Percentiles rank a stretch among this genome's conserved stretches.
Conservation (phyloP, 2,888 invertebrate genomes). For the Drosophila paracracens region DNA sequence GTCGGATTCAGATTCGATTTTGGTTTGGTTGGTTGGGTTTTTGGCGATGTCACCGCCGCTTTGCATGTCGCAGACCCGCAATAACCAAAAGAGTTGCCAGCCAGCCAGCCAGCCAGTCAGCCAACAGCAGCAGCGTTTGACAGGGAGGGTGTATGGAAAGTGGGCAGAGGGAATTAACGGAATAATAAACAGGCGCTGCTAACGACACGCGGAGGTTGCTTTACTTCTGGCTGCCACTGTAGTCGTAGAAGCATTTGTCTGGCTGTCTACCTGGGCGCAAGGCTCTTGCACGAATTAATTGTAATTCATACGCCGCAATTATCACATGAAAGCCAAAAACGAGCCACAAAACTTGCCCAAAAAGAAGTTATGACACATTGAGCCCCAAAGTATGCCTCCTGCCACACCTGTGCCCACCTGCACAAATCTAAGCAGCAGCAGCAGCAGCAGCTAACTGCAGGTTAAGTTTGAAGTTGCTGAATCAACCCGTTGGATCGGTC, state of each 20-base stretch:
- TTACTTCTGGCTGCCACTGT: constrained; percentile 42
- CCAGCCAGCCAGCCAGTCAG: constrained; percentile 4
- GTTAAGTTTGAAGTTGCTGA: constrained; percentile 62
- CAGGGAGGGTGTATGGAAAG: constrained; percentile 3
- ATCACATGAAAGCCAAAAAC: constrained; percentile 77
- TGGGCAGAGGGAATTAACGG: constrained; percentile 71
- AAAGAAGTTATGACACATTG: constrained; percentile 30
- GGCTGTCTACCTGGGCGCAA: constrained; percentile 50
- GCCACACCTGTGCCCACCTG: neutral
- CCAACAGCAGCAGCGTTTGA: neutral
- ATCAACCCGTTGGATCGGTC: constrained; percentile 32
- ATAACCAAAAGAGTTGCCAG: constrained; percentile 53
- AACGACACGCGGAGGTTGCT: constrained; percentile 77
- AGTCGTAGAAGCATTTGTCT: constrained; percentile 30
- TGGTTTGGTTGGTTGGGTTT: constrained; percentile 37
- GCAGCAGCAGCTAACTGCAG: constrained; percentile 24
- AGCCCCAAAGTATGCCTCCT: constrained; percentile 5
- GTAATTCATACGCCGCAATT: constrained; percentile 85
- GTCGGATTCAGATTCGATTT: constrained; percentile 15
- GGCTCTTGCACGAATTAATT: constrained; percentile 83
- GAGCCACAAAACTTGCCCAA: constrained; percentile 39
- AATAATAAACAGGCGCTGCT: constrained; percentile 82
- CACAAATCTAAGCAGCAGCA: neutral
- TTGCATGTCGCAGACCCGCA: constrained; percentile 73
- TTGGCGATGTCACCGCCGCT: constrained; percentile 80